Percentiles rank a stretch among this genome's conserved stretches.
These are phyloP conservation scores for Anomalospiza imberbis DNA, from an alignment of 2,797 vertebrate species.

Conservation along the genomic window DNA sequence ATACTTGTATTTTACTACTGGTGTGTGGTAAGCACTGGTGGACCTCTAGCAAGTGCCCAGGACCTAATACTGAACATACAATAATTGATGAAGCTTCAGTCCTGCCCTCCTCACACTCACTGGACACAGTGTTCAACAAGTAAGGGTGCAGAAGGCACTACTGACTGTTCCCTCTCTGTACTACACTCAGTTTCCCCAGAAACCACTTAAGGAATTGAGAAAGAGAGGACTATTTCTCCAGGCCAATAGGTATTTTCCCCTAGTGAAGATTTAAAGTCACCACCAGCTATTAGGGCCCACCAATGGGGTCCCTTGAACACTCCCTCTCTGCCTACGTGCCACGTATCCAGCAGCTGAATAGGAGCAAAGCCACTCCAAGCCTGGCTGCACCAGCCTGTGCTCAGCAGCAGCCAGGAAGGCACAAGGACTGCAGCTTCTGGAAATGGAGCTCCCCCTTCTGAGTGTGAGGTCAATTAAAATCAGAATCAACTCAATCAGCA, in stretches of 20 bases:
- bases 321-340: background rate
- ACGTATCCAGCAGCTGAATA: fast-evolving
- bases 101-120: background rate
- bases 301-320: background rate
- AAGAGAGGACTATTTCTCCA: background rate
- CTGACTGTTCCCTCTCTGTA: background rate
- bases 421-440: background rate
- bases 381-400: background rate
- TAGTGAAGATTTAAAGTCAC: background rate
- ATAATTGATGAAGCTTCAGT: background rate
- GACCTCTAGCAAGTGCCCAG: background rate
- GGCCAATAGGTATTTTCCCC: background rate
- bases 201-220: background rate
- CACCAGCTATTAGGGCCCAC: background rate
- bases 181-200: background rate
- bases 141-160: background rate
- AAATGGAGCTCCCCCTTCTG: background rate
- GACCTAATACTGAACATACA: background rate
- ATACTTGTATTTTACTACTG: background rate
- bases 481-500: background rate
- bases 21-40: too few relatives aligned
- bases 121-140: background rate
- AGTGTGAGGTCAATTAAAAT: background rate
- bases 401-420: background rate
- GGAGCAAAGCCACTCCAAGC: background rate